These are phyloP conservation scores for Drosophila yakuba DNA, from an alignment of 1,140 invertebrate genomes.

Conservation along the genomic window DNA sequence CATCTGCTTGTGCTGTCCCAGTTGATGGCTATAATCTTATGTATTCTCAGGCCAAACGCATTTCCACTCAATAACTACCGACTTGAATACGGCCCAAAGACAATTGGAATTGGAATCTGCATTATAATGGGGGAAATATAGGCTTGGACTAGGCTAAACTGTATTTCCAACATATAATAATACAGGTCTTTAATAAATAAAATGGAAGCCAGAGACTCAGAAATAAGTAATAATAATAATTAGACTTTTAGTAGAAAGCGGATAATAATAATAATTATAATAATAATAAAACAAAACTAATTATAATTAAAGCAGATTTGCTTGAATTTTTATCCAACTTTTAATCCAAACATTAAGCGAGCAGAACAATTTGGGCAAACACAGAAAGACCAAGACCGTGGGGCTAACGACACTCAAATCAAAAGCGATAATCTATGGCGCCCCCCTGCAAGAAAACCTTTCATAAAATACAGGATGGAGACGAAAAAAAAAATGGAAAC, in stretches of 20 bases:
- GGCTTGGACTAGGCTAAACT: neutral
- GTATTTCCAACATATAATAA: neutral
- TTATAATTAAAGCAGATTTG: slow-evolving; percentile 63
- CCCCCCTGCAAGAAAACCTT: slow-evolving; percentile 55
- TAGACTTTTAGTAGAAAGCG: too few species aligned
- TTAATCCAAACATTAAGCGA: slow-evolving; percentile 38
- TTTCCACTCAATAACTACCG: slow-evolving; percentile 29
- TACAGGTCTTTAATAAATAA: neutral
- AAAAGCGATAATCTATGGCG: slow-evolving; percentile 74
- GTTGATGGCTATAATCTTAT: slow-evolving; percentile 39
- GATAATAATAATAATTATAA: too few species aligned
- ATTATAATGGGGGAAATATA: neutral
- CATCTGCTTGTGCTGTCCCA: slow-evolving; percentile 4
- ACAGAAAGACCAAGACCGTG: slow-evolving; percentile 27
- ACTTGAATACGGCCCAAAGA: slow-evolving; percentile 37
- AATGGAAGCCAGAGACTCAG: too few species aligned
- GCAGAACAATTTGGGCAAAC: slow-evolving; percentile 35
- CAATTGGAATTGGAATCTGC: slow-evolving; percentile 50
- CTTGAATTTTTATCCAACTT: slow-evolving; percentile 14
- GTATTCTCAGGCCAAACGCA: slow-evolving; percentile 38
- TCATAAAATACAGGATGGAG: slow-evolving; percentile 48
- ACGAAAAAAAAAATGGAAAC: slow-evolving; percentile 6
- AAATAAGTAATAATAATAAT: too few species aligned
- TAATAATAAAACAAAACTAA: slow-evolving; percentile 45
- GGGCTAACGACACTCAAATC: slow-evolving; percentile 66